Evolutionary conservation across 1,140 invertebrate species (phyloP), one percentile per base, ranked within the genome.

Genomic region (Nomia melanderi): DNA sequence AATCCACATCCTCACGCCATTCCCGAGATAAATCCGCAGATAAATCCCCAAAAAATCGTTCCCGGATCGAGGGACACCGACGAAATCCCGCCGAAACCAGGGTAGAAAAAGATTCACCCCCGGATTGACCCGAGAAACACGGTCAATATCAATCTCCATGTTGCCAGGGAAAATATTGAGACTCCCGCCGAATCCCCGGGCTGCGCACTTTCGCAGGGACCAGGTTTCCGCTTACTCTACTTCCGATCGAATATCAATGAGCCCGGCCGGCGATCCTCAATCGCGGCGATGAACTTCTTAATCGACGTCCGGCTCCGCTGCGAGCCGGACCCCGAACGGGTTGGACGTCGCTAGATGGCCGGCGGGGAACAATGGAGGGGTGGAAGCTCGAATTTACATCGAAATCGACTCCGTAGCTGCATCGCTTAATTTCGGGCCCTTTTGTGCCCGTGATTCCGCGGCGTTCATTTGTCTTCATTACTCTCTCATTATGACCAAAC

Each of bases 401-500:
- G 67, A 60, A 71, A 71, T 71, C 67, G 56, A 71, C 67, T 71
- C 36, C 20, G 8, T 20, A 25, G 65, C 23, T 1, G 53, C 17
- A n/a, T n/a, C 12, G 39, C 29, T 59, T 71, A 60, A 71, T 71
- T 71, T 54, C 33, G 14, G 14, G 17, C 54, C 39, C 29, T 44
- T 33, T 59, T 31, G 20, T n/a, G 57, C 17, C n/a, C 36, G 11
- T 2, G 25, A 47, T 31, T 27, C 63, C 39, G 41, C 41, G 31
- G 60, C 78, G 78, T 88, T 86, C 86, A 82, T 88, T 86, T 83
- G 77, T 88, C 83, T 85, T 86, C 83, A 86, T 88, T 88, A 88
- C 82, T 85, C 79, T 33, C 76, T 64, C 80, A 85, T 88, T 86
- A 85, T 78, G 63, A 77, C n/a, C 47, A 20, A 44, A 44, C 41